Evolutionary conservation across 2,797 vertebrate species (phyloP), one percentile per base, ranked within the genome.

Genomic region (Platyrinchus mystaceus): DNA sequence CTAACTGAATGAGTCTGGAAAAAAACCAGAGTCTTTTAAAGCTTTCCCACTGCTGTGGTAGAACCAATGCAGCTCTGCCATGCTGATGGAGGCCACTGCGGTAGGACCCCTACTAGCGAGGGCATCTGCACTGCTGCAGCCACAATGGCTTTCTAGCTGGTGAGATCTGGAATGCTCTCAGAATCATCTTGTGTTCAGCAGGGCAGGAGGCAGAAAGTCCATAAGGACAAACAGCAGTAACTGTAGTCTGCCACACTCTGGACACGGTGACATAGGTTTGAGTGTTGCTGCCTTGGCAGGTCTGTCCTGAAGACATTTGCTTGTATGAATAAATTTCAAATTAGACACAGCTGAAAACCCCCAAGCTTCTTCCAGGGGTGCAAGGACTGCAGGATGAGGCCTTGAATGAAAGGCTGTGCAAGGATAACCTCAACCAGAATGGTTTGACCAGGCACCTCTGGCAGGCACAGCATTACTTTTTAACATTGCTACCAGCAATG

Each of bases 51-150:
- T 3, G 2, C 34, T 3, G 0, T 1, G 7, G 52, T 32, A 14
- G 62, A 62, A 10, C 1, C 1, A 24, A 6, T 24, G n/a, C 0
- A 4, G 55, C 34, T 56, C 37, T 67, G 53, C 24, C 4, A 3
- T 2, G 4, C 12, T 18, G 32, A 9, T 22, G 34, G 46, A 17
- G 14, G 12, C 12, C 26, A 14, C 58, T 52, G 30, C 0, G 0
- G 24, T 20, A 39, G 41, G 32, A 64, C 14, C 21, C 9, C 37
- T n/a, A 5, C 46, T 20, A 77, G 32, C 47, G 60, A 28, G 30
- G 55, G 30, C 9, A n/a, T 17, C 30, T 32, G 23, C 14, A 46
- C 24, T 1, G 1, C 71, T 71, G 36, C 22, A 83, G 43, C 28
- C 3, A 1, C 53, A 28, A 6, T 8, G 26, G 34, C 21, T 66